These are phyloP conservation scores for Scrobipalpa costella DNA, from an alignment of 2,888 invertebrate species.

Conservation along the genomic window DNA sequence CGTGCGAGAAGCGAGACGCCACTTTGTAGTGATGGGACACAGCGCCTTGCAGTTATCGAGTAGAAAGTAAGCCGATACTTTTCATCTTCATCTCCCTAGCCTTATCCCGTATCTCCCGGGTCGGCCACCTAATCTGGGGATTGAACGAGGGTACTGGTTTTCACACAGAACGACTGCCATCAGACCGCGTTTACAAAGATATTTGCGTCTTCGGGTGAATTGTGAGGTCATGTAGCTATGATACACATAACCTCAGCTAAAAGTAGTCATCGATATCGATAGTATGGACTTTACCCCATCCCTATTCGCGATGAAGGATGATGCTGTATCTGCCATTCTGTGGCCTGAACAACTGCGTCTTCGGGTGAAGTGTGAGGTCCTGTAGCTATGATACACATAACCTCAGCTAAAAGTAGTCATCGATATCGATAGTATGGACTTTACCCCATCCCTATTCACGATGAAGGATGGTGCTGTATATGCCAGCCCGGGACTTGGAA, in stretches of 20 bases:
- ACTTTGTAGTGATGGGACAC: constrained; percentile 3
- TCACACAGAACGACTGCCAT: too few relatives aligned
- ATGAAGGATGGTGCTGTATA: constrained; percentile 4
- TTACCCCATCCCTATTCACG: neutral
- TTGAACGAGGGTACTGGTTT: too few relatives aligned
- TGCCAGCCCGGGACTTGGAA: constrained; percentile 3
- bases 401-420: neutral
- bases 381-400: too few relatives aligned
- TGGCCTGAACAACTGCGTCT: constrained; percentile 16
- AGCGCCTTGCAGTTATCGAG: neutral
- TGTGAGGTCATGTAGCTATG: too few relatives aligned
- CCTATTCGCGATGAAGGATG: constrained; percentile 1
- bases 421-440: constrained; percentile 13
- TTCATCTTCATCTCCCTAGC: too few relatives aligned
- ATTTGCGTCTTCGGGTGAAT: neutral
- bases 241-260: too few relatives aligned
- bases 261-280: constrained; percentile 12
- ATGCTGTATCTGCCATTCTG: neutral
- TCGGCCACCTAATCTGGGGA: too few relatives aligned
- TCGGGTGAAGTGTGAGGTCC: neutral
- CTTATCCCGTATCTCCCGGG: too few relatives aligned
- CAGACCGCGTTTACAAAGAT: too few relatives aligned
- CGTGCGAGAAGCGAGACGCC: constrained; percentile 30
- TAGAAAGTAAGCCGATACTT: neutral
- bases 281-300: neutral